Evolutionary conservation across 2,888 invertebrate species (phyloP).

Genomic region (Portevinia maculata): DNA sequence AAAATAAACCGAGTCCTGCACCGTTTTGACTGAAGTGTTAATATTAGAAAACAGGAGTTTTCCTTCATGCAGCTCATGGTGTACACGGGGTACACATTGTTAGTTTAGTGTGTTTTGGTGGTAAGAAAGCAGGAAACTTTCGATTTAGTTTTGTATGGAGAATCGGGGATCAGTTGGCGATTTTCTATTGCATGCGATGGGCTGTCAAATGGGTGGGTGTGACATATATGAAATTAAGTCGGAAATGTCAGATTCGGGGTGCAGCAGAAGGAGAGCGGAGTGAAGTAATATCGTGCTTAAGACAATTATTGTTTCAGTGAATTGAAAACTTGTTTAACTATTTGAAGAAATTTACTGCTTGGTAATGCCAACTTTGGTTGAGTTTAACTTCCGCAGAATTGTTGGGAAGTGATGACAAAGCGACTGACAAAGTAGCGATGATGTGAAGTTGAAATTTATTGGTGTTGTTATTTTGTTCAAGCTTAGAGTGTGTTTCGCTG

Average conservation of each 20-base stretch:
- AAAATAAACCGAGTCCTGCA: conserved; percentile 45
- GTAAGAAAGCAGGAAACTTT: conserved; percentile 60
- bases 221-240: conserved; percentile 56
- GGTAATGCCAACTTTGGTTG: not conserved
- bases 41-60: conserved; percentile 64
- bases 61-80: conserved; percentile 30
- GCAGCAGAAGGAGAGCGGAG: not conserved
- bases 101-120: conserved; percentile 35
- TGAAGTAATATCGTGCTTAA: conserved; percentile 49
- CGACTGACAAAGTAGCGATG: not conserved
- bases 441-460: no score
- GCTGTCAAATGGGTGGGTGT: conserved; percentile 37
- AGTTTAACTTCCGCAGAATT: not conserved
- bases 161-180: conserved; percentile 71
- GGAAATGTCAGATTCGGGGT: conserved; percentile 66
- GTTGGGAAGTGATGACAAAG: not conserved
- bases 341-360: not conserved
- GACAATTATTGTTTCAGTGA: conserved; percentile 40
- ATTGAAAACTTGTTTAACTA: not conserved
- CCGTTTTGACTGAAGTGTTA: conserved; percentile 72
- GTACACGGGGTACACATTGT: conserved; percentile 36
- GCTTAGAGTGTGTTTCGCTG: no score
- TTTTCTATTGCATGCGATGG: conserved; percentile 34
- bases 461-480: no score
- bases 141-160: conserved; percentile 60